These are phyloP conservation scores for Pelmatolapia mariae DNA, from an alignment of 2,113 vertebrate genomes.

Conservation along the genomic window DNA sequence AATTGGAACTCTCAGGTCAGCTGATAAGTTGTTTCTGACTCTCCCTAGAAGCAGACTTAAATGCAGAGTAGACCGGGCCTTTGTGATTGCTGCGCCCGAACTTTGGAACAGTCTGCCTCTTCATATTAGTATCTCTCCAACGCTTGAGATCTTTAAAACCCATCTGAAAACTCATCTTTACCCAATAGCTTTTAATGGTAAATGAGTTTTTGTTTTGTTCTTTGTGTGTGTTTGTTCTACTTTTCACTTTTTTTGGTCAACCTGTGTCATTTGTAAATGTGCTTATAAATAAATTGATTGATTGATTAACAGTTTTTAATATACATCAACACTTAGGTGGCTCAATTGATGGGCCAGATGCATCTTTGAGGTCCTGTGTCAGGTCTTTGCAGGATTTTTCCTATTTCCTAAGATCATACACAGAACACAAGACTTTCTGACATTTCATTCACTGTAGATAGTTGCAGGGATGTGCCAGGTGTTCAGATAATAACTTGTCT, in stretches of 20 bases:
- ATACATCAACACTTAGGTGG: background rate
- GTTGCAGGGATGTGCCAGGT: background rate
- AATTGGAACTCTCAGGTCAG: background rate
- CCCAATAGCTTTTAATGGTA: background rate
- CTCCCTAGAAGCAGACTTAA: background rate
- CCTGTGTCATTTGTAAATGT: background rate
- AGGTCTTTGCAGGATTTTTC: background rate
- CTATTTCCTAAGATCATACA: background rate
- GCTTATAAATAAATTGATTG: background rate
- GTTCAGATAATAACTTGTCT: background rate
- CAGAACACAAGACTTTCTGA: background rate
- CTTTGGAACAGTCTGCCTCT: background rate
- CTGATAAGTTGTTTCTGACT: background rate
- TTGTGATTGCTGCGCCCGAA: background rate
- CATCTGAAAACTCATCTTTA: background rate
- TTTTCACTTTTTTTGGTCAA: background rate
- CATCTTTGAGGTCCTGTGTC: background rate
- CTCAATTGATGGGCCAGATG: background rate
- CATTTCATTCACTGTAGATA: background rate
- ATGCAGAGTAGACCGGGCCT: background rate
- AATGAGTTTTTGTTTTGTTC: background rate
- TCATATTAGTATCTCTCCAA: background rate
- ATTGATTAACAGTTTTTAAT: background rate
- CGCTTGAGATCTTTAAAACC: background rate
- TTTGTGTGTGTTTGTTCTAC: background rate